phyloP scores from a whole-genome alignment of 1,140 invertebrate genomes.

The Psix sp. region DNA sequence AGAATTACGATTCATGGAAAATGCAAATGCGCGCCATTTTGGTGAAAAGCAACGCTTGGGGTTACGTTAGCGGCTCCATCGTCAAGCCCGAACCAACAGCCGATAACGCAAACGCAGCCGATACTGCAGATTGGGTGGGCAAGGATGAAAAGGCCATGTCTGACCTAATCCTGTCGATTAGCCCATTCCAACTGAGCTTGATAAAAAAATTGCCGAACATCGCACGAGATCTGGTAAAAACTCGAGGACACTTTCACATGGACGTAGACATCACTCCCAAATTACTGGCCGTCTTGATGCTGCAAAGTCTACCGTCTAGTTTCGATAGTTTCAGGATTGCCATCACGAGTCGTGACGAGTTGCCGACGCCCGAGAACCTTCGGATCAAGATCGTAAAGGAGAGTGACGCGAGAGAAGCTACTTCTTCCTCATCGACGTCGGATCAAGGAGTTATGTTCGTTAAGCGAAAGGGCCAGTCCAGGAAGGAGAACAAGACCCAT shows the following conservation, averaged over 20 bases:
- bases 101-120: not conserved
- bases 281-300: not conserved
- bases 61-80: not conserved
- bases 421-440: not conserved
- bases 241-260: not conserved
- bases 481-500: not conserved
- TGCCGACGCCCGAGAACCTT: slow-evolving; percentile 13
- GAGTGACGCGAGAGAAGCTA: not conserved
- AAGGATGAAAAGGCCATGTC: slow-evolving; percentile 3
- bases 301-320: not conserved
- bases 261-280: not conserved
- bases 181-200: not conserved
- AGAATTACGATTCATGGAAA: slow-evolving; percentile 2
- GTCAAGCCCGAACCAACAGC: not conserved
- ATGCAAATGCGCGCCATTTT: slow-evolving; percentile 4
- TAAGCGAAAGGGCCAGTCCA: not conserved
- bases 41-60: not conserved
- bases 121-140: not conserved
- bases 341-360: slow-evolving; percentile 10
- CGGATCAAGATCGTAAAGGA: slow-evolving; percentile 16
- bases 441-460: slow-evolving; percentile 9
- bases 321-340: slow-evolving; percentile 13
- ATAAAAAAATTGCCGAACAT: not conserved
- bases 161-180: not conserved
- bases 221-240: not conserved